Conservation (phyloP, 2,113 vertebrate genomes). For the Miniopterus natalensis region DNA sequence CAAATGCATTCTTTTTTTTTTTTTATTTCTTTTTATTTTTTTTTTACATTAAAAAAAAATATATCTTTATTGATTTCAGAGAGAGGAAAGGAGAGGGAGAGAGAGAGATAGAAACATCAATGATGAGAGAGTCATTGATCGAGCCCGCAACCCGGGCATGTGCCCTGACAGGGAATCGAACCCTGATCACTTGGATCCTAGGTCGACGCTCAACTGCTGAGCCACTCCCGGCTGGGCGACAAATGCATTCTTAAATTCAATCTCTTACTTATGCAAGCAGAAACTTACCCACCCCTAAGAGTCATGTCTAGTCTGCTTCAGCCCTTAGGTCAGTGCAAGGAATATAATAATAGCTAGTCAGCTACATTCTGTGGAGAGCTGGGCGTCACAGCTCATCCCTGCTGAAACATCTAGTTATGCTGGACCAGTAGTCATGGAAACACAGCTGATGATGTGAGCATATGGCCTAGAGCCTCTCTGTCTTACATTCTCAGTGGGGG, state of each 20-base stretch:
- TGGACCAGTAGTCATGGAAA: slow-evolving; percentile 77
- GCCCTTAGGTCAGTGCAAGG: slow-evolving; percentile 57
- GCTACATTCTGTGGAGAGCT: slow-evolving; percentile 48
- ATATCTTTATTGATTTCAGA: no score
- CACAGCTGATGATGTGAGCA: slow-evolving; percentile 78
- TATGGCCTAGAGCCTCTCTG: slow-evolving; percentile 78
- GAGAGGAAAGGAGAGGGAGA: no score
- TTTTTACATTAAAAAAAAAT: no score
- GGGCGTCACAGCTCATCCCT: slow-evolving; percentile 60
- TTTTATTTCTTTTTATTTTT: no score
- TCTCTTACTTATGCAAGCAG: slow-evolving; percentile 20
- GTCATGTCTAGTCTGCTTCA: slow-evolving; percentile 48
- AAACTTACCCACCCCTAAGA: background rate
- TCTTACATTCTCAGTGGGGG: slow-evolving; percentile 62
- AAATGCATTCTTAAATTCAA: slow-evolving; percentile 39
- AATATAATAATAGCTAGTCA: slow-evolving; percentile 73
- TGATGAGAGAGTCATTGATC: no score
- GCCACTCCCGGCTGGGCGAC: background rate
- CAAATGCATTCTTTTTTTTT: slow-evolving; percentile 10
- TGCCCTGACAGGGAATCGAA: no score
- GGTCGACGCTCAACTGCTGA: no score
- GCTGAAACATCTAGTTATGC: slow-evolving; percentile 72
- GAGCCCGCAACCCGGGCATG: no score
- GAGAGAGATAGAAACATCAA: no score
- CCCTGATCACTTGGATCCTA: no score